Evolutionary conservation across 2,113 vertebrate genomes (phyloP).

Genomic region (Ictalurus furcatus): DNA sequence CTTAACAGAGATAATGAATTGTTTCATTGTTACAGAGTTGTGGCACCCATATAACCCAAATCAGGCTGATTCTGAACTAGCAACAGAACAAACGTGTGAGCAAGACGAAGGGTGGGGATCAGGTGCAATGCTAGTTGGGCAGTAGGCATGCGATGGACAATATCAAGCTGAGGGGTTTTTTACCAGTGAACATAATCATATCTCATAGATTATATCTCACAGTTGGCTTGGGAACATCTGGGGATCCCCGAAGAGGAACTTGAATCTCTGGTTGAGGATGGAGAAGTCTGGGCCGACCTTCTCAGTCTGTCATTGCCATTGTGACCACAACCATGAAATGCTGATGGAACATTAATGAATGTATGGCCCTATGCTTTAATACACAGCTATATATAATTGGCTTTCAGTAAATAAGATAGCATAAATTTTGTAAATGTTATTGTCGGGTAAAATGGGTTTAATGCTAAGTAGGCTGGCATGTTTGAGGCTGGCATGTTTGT

Average conservation of each 20-base stretch:
- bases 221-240: neutral
- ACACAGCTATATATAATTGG: neutral
- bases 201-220: too few relatives aligned
- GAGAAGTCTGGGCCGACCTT: neutral
- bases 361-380: neutral
- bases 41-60: neutral
- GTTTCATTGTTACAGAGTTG: neutral
- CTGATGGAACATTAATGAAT: neutral
- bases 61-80: too few relatives aligned
- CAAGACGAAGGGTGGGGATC: too few relatives aligned
- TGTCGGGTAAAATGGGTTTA: neutral
- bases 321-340: neutral
- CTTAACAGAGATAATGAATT: neutral
- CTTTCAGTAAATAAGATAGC: neutral
- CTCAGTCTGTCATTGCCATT: neutral
- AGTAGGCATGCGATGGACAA: too few relatives aligned
- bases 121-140: too few relatives aligned
- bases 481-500: neutral
- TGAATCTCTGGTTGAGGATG: neutral
- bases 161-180: too few relatives aligned
- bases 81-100: too few relatives aligned
- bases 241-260: neutral
- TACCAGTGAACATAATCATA: too few relatives aligned
- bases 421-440: neutral
- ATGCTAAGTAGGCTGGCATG: neutral